Evolutionary conservation across 1,140 invertebrate genomes (phyloP), one percentile per base, ranked within the genome.

Genomic region (Halesus radiatus): DNA sequence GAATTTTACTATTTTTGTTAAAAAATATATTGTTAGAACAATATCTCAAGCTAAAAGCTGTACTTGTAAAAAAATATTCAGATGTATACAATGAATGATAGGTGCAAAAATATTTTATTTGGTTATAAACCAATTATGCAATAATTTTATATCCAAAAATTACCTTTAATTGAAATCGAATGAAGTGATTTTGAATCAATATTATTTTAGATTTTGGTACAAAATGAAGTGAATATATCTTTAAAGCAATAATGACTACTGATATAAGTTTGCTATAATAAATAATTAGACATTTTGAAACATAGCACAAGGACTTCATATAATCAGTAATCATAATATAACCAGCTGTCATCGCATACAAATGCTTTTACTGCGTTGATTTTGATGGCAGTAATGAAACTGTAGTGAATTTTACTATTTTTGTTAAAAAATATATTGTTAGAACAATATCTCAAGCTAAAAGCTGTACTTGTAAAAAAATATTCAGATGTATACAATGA

Each of bases 121-220:
- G 78, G 78, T 79, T 79, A 10, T 26, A 75, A 79, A 79, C 78
- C 78, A 32, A 23, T 7, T 73, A 29, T 20, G 78, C 78, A 79
- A 79, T 79, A 79, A 78, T 60, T 74, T 79, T 62, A 20, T 32
- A 62, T 74, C 78, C 78, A 79, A 79, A 79, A 74, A 79, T 79
- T 62, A 68, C 52, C 18, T 29, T 66, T 68, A 78, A 64, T 50
- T 8, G 37, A 75, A 32, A 50, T 52, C 32, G 37, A 75, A 75
- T 32, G 22, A 32, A 64, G 50, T 23, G 32, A 64, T 62, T 26
- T 52, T 22, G 58, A 79, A 79, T 78, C 62, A 29, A 26, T 8
- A 77, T 77, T 77, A 62, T 53, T 68, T 18, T 20, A 76, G 29
- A 60, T 60, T 60, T 60, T 22, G 56, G 18, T 60, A 60, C 56